A percentile compares a stretch with the other conserved stretches of the same genome.
Evolutionary conservation across 1,140 invertebrate species (phyloP).

Genomic region (Rhopalosiphum maidis): DNA sequence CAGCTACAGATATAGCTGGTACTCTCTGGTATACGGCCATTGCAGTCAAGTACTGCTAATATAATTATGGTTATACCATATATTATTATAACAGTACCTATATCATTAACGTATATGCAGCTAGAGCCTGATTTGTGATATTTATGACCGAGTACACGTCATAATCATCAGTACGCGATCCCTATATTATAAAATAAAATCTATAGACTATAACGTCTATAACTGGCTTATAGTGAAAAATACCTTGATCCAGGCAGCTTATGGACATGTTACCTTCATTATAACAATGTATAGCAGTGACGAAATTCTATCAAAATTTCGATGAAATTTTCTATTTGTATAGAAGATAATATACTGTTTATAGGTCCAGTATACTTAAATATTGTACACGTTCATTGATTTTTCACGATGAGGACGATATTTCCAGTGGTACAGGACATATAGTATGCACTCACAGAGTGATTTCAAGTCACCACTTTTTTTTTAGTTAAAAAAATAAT

Average conservation of each 20-base stretch:
- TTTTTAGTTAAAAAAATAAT: not conserved
- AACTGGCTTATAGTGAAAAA: not conserved
- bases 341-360: no score
- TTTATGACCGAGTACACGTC: not conserved
- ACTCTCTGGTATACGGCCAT: no score
- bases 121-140: not conserved
- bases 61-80: not conserved
- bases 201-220: no score
- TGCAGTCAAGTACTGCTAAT: not conserved
- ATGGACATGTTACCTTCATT: not conserved
- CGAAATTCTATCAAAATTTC: no score
- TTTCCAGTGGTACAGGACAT: no score
- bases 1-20: not conserved
- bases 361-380: no score
- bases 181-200: not conserved
- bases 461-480: not conserved
- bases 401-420: no score
- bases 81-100: not conserved
- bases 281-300: no score
- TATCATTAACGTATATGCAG: not conserved
- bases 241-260: no score
- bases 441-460: not conserved
- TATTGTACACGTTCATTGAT: no score
- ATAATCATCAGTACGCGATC: not conserved
- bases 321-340: no score